phyloP scores from a whole-genome alignment of 2,888 invertebrate genomes.

The Argynnis bischoffii region DNA sequence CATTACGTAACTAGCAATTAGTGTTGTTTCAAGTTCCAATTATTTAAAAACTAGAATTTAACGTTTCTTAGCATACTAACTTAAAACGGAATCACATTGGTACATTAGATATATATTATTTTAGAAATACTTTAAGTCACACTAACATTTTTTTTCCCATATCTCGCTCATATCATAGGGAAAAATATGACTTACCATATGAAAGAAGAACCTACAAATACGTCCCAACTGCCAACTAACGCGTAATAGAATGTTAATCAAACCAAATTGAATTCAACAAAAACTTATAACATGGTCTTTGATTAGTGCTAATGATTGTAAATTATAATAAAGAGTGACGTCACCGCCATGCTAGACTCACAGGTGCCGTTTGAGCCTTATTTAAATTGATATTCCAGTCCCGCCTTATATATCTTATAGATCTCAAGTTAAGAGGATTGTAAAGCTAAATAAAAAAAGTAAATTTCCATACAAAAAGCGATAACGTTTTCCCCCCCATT shows the following conservation, averaged over 20 bases:
- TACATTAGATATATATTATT: no score
- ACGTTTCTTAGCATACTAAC: no score
- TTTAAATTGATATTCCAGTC: conserved; percentile 33
- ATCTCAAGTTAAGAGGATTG: conserved; percentile 19
- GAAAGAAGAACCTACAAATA: conserved; percentile 13
- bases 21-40: no score
- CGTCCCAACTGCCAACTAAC: conserved; percentile 12
- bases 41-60: no score
- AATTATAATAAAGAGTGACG: conserved; percentile 55
- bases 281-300: conserved; percentile 47
- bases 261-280: conserved; percentile 52
- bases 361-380: conserved; percentile 63
- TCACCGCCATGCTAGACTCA: conserved; percentile 67
- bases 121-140: no score
- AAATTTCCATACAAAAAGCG: no score
- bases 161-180: neutral
- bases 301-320: conserved; percentile 51
- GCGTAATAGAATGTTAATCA: conserved; percentile 46
- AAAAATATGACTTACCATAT: conserved; percentile 7
- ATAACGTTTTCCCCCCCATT: no score
- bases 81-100: no score
- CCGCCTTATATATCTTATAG: conserved; percentile 1
- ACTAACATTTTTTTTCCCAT: no score
- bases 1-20: no score
- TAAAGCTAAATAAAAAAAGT: no score